Base-by-base conservation (phyloP, 2,113 vertebrate species). In the Tragelaphus imberbis region DNA sequence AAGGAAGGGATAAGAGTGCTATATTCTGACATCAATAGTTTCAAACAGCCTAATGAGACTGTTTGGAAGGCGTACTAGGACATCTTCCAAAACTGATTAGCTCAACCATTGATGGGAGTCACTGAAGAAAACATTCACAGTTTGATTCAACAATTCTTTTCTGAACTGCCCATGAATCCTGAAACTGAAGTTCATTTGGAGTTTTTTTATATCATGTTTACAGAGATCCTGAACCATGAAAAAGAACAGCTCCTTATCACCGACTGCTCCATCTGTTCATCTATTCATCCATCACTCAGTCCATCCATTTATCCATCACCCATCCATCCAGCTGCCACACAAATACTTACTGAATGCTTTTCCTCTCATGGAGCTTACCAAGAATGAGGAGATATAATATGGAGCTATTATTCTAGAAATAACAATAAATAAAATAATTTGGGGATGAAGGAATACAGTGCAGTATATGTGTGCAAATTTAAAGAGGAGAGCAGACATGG, bases 41-140 rank as follows among this genome's bases (percentile, higher is more conserved):
- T 44, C 44, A 44, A 97, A 88, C 49, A 90, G 92, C 81, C 85
- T 97, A 95, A 96, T 97, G 95, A 98, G 88, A 94, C 16, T 68
- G 16, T 68, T 68, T 68, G 16, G 16, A n/a, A n/a, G 33, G 33
- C 94, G 96, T 95, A 84, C 90, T 91, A 92, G 97, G 93, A 96
- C 14, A 61, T 40, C 90, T 55, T 97, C 96, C 98, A 97, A 96
- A 94, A 80, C 9, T 90, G 84, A 96, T 97, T 97, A 97, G 92
- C 95, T 98, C 96, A 98, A 40, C 30, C 16, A 2, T 1, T 68
- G 80, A 88, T 97, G 97, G 97, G 98, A 97, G 96, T 93, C 90
- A 91, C 97, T 7, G 58, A 96, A 97, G 94, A 97, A 97, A 98
- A 96, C 75, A 90, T 96, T 96, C 97, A 94, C 85, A 96, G 90